These are phyloP conservation scores for Ceratothoa steindachneri DNA, from an alignment of 2,888 invertebrate genomes.

Conservation along the genomic window DNA sequence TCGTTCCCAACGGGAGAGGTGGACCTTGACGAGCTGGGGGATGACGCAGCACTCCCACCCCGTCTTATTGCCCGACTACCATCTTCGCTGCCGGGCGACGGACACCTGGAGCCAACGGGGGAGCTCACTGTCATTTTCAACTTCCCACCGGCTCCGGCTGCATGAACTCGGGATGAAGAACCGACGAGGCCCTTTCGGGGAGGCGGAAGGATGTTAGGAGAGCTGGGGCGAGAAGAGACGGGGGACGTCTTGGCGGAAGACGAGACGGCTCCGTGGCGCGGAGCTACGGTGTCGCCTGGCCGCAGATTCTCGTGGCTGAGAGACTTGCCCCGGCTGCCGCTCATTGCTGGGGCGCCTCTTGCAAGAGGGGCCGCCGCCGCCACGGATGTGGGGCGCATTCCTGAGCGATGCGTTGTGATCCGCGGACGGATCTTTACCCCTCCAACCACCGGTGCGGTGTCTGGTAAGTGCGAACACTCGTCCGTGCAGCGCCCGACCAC, in stretches of 20 bases:
- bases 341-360: conserved; percentile 2
- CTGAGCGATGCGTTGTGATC: conserved; percentile 9
- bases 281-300: too few relatives aligned
- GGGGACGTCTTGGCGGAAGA: neutral
- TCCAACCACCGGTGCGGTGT: conserved; percentile 1
- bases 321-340: conserved; percentile 33
- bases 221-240: neutral
- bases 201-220: neutral
- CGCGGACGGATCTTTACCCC: conserved; percentile 25
- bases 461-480: neutral
- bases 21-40: neutral
- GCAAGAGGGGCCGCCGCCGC: conserved; percentile 20
- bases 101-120: neutral
- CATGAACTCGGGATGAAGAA: neutral
- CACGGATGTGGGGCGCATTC: conserved; percentile 24
- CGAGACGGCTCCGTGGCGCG: neutral
- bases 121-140: neutral
- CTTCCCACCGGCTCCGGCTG: neutral
- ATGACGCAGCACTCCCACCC: neutral
- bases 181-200: too few relatives aligned
- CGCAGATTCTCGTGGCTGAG: conserved; percentile 45
- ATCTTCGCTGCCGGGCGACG: neutral
- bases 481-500: neutral
- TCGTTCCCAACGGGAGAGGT: neutral
- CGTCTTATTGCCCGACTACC: neutral